Conservation (phyloP, 2,113 vertebrate genomes). For the Hystrix brachyura region DNA sequence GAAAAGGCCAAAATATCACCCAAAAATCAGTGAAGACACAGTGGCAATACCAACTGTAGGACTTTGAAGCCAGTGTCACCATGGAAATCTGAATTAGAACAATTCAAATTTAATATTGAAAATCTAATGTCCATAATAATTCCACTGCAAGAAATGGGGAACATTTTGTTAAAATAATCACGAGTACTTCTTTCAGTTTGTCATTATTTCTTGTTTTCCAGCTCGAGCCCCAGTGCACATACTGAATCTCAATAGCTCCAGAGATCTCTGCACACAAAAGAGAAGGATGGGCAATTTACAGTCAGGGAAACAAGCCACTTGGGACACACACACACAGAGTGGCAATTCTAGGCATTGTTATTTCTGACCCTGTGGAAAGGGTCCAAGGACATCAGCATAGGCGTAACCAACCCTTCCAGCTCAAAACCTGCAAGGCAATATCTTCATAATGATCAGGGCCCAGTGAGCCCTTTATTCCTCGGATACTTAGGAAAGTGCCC, state of each 20-base stretch:
- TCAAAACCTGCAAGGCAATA: not conserved
- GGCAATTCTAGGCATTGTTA: slow-evolving; percentile 63
- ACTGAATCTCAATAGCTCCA: slow-evolving; percentile 62
- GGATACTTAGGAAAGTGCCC: not conserved
- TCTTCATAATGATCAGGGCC: slow-evolving; percentile 47
- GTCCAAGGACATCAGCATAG: not conserved
- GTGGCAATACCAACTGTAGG: not conserved
- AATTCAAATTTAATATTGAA: slow-evolving; percentile 39
- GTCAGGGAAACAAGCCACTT: slow-evolving; percentile 58
- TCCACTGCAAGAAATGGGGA: not conserved
- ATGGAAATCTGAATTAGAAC: not conserved
- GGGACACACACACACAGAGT: slow-evolving; percentile 36
- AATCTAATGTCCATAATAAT: not conserved
- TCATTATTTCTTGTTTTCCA: slow-evolving; percentile 60
- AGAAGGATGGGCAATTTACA: slow-evolving; percentile 19
- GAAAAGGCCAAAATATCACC: not conserved
- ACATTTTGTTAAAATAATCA: slow-evolving; percentile 40
- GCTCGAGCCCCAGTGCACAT: not conserved
- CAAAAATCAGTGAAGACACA: not conserved
- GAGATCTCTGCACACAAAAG: slow-evolving; percentile 48
- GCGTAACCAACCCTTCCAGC: slow-evolving; percentile 18
- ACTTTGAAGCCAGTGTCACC: not conserved
- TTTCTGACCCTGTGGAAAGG: slow-evolving; percentile 75
- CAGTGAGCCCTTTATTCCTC: slow-evolving; percentile 40
- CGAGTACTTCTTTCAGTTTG: not conserved